Evolutionary conservation across 2,113 vertebrate species (phyloP).

Genomic region (Reinhardtius hippoglossoides): DNA sequence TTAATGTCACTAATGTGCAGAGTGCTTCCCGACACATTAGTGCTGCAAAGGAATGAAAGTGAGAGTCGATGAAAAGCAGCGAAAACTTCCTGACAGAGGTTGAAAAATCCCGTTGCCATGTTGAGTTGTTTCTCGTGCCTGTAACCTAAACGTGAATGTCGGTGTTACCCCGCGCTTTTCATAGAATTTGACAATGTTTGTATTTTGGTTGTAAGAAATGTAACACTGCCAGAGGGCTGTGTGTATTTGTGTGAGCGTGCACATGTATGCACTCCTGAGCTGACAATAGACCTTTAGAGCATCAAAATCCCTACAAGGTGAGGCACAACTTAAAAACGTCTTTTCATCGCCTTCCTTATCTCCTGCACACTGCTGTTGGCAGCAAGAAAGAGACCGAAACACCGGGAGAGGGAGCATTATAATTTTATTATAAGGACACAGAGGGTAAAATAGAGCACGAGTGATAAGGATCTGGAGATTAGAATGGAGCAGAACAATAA

Average conservation of each 20-base stretch:
- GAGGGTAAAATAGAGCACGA: slow-evolving; percentile 70
- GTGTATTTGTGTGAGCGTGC: slow-evolving; percentile 38
- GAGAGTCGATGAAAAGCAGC: slow-evolving; percentile 4
- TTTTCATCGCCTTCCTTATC: slow-evolving; percentile 78
- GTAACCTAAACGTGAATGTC: slow-evolving; percentile 51
- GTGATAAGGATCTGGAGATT: slow-evolving; percentile 84
- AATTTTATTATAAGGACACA: slow-evolving; percentile 80
- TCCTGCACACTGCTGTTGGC: slow-evolving; percentile 79
- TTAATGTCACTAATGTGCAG: slow-evolving; percentile 45
- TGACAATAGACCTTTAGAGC: slow-evolving; percentile 77
- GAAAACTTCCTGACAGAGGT: slow-evolving; percentile 23
- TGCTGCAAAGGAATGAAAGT: slow-evolving; percentile 19
- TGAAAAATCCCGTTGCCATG: slow-evolving; percentile 27
- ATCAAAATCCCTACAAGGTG: slow-evolving; percentile 78
- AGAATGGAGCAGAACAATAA: slow-evolving; percentile 84
- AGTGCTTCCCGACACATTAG: slow-evolving; percentile 25
- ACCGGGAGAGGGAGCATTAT: slow-evolving; percentile 73
- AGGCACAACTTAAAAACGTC: slow-evolving; percentile 73
- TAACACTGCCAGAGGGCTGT: slow-evolving; percentile 70
- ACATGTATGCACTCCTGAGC: slow-evolving; percentile 56
- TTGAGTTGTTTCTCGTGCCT: slow-evolving; percentile 44
- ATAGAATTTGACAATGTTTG: slow-evolving; percentile 68
- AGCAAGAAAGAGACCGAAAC: slow-evolving; percentile 68
- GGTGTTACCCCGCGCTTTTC: slow-evolving; percentile 55
- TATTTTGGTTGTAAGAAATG: slow-evolving; percentile 60